Evolutionary conservation across 2,888 invertebrate genomes (phyloP), one percentile per base, ranked within the genome.

Genomic region (Alviniconcha strummeri): DNA sequence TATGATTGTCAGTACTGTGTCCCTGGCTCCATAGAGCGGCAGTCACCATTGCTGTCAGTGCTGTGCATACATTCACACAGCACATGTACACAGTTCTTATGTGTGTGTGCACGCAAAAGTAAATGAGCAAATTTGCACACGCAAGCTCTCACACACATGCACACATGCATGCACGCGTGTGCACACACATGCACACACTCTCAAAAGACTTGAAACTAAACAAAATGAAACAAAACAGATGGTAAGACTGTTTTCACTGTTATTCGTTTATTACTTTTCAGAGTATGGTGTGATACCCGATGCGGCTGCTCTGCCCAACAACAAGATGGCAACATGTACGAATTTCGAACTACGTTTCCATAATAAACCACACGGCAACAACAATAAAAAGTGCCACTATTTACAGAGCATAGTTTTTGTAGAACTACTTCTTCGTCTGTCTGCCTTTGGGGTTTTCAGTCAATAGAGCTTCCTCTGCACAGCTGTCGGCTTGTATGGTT

Each of bases 261-360:
- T 8, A 60, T 60, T 60, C 13, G 60, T 13, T 60, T 60, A 60
- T 60, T 8, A 60, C 13, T 67, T 82, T 82, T 56, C 82, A 77
- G 82, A 77, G 69, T 64, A 67, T 77, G 77, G 77, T 36, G 5
- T 82, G 55, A 15, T 82, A 11, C 19, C 77, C 19, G 77, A 82
- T 77, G 67, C 13, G 6, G 36, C 82, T n/a, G 56, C 69, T 56
- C 55, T 82, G 64, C 76, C 67, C 76, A 77, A 54, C 76, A 82
- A 17, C 74, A 82, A 82, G 77, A 76, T 82, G 76, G 75, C 82
- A 17, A 82, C 82, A 67, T 82, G 82, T 82, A 76, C 67, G 82
- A 17, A 77, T 77, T 55, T 19, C 13, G 5, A n/a, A 17, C 60
- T 60, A 36, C 36, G 36, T 36, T 36, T 36, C 36, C 36, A 36